Base-by-base conservation (phyloP, 2,888 invertebrate species). In the Oligia strigilis region DNA sequence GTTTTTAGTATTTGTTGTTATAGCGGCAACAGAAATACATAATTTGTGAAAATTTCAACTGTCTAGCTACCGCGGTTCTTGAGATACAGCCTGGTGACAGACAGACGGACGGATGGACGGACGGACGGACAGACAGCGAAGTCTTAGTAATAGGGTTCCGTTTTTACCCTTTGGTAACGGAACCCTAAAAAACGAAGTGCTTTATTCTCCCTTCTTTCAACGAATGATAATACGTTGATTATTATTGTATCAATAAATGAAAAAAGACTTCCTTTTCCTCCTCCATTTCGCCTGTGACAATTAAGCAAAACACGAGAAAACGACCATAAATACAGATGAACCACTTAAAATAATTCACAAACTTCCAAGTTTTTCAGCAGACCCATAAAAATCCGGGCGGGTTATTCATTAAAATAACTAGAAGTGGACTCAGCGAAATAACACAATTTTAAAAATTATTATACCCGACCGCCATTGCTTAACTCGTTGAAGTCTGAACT, bases 391-490 rank as follows among this genome's bases (percentile, higher is more conserved):
- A 89, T 87, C 87, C 86, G 77, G 81, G 88, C 80, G 86, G 80
- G 82, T 90, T 90, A 89, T 93, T 93, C 92, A 93, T 93, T 93
- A 92, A 92, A 92, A 91, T 92, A 92, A 90, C 92, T 91, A 88
- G 82, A 81, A 83, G 85, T 91, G 88, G 90, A 90, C 86, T 91
- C 91, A 88, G 92, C 90, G 86, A 91, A 92, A 92, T 92, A 93
- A 92, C 89, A 91, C 89, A 89, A 90, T 93, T 92, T 90, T 88
- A 92, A 92, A 92, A 93, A 94, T 92, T 90, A 92, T 93, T 92
- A 93, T 90, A 83, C 88, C 85, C 83, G 77, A 76, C 81, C 84
- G 80, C 78, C 85, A 81, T 86, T 85, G 82, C 88, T 82, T 89
- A 82, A 88, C 85, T 90, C 77, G 83, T 49, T 75, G 46, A 84